phyloP scores from a whole-genome alignment of 92 coral and sea anemone species.

The Porites evermanni region DNA sequence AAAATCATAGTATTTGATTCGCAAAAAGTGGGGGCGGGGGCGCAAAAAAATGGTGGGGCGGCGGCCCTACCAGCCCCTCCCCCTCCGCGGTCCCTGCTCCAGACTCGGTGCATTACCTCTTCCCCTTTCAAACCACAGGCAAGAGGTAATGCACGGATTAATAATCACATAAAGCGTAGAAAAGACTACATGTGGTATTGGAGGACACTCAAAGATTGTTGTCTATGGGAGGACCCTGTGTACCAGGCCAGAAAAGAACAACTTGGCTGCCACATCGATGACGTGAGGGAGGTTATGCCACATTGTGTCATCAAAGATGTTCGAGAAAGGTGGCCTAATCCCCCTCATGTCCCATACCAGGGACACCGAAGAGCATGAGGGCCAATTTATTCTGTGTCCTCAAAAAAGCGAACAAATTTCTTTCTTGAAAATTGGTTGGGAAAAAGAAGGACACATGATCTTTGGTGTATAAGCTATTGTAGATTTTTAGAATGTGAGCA shows the following conservation, averaged over 20 bases:
- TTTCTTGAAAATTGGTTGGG: too few relatives aligned
- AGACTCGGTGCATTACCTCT: background rate
- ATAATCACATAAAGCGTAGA: constrained; percentile 1
- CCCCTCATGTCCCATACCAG: constrained; percentile 21
- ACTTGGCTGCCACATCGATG: constrained; percentile 14
- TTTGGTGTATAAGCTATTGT: too few relatives aligned
- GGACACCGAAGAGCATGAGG: constrained; percentile 11
- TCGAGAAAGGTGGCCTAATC: constrained; percentile 31
- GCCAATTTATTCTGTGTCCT: too few relatives aligned
- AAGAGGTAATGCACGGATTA: constrained; percentile 22
- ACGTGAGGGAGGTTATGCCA: constrained; percentile 32
- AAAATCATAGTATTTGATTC: too few relatives aligned
- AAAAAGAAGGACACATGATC: too few relatives aligned
- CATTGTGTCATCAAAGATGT: constrained; percentile 35
- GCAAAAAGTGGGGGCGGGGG: too few relatives aligned
- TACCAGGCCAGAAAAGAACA: background rate
- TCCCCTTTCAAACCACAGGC: constrained; percentile 26
- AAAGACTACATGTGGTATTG: constrained; percentile 33
- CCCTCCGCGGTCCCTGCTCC: too few relatives aligned
- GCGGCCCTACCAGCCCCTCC: too few relatives aligned
- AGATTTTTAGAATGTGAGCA: too few relatives aligned
- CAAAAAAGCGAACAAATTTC: too few relatives aligned
- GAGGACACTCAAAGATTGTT: background rate
- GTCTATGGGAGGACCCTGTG: background rate
- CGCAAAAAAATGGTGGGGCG: too few relatives aligned